These are phyloP conservation scores for Tenebrosternarchus preto DNA, from an alignment of 2,113 vertebrate species.

Conservation along the genomic window DNA sequence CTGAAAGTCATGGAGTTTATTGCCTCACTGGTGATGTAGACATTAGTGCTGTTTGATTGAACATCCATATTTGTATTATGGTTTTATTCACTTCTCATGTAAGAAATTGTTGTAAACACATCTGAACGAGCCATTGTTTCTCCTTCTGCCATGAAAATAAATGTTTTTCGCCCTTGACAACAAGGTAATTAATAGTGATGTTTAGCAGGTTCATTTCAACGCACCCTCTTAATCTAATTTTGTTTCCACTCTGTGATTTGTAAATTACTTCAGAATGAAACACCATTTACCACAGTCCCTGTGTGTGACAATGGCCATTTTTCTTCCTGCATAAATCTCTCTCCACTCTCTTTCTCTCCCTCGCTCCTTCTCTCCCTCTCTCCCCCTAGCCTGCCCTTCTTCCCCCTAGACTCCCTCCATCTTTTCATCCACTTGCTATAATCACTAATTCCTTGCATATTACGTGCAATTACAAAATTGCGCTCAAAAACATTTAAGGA, in stretches of 20 bases:
- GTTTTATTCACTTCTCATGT: slow-evolving; percentile 58
- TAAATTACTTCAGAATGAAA: slow-evolving; percentile 79
- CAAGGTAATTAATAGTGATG: slow-evolving; percentile 79
- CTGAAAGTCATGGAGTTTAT: slow-evolving; percentile 68
- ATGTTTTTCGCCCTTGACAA: slow-evolving; percentile 73
- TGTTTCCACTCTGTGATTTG: slow-evolving; percentile 80
- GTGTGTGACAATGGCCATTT: slow-evolving; percentile 72
- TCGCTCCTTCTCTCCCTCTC: slow-evolving; percentile 51
- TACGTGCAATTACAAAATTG: slow-evolving; percentile 66
- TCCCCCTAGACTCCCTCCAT: slow-evolving; percentile 22
- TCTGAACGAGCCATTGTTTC: slow-evolving; percentile 69
- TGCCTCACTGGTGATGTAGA: slow-evolving; percentile 69
- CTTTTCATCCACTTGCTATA: slow-evolving; percentile 24
- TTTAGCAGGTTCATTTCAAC: slow-evolving; percentile 78
- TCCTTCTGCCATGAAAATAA: slow-evolving; percentile 71
- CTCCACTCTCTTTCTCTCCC: slow-evolving; percentile 47
- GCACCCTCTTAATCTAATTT: slow-evolving; percentile 80
- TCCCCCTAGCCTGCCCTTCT: slow-evolving; percentile 14
- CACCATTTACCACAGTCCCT: slow-evolving; percentile 77
- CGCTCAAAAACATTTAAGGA: slow-evolving; percentile 63
- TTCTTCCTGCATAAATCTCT: slow-evolving; percentile 69
- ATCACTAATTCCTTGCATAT: slow-evolving; percentile 63
- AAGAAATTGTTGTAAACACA: slow-evolving; percentile 69
- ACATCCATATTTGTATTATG: slow-evolving; percentile 60
- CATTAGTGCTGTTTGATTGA: slow-evolving; percentile 72